These are phyloP conservation scores for Volucella bombylans DNA, from an alignment of 2,888 invertebrate genomes.

Conservation along the genomic window DNA sequence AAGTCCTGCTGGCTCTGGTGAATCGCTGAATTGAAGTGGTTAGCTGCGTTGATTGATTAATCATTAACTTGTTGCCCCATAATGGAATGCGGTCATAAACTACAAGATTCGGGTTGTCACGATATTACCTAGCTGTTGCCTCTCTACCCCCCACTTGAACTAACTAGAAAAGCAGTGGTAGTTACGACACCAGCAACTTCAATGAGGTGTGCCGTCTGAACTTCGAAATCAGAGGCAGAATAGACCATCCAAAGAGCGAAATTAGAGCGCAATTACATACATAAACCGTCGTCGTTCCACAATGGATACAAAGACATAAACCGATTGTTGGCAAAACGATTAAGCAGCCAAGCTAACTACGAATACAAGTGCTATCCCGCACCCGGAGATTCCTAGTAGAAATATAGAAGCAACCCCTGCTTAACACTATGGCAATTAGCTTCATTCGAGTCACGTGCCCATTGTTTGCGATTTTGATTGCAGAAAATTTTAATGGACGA, in stretches of 20 bases:
- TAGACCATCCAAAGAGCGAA: conserved; percentile 53
- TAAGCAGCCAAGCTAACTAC: conserved; percentile 35
- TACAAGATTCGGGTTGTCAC: conserved; percentile 1
- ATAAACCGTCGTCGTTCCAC: conserved; percentile 8
- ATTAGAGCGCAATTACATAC: conserved; percentile 66
- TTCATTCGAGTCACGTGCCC: conserved; percentile 76
- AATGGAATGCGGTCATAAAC: conserved; percentile 54
- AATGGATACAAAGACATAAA: conserved; percentile 57
- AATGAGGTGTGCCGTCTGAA: conserved; percentile 59
- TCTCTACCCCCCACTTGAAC: neutral
- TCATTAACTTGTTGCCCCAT: conserved; percentile 68
- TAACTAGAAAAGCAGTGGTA: conserved; percentile 6
- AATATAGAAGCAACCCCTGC: conserved; percentile 42
- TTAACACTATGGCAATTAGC: conserved; percentile 76
- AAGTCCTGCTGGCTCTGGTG: conserved; percentile 25
- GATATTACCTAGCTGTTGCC: neutral
- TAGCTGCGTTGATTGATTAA: conserved; percentile 62
- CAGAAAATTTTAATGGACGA: conserved; percentile 76
- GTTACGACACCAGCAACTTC: conserved; percentile 32
- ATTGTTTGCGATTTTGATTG: conserved; percentile 76
- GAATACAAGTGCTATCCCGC: neutral
- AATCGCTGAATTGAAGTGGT: conserved; percentile 1
- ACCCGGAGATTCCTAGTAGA: conserved; percentile 18
- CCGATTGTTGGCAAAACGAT: conserved; percentile 50
- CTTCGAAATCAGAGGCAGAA: conserved; percentile 3